Base-by-base conservation (phyloP, 2,888 invertebrate genomes). In the Trimorus sp. region DNA sequence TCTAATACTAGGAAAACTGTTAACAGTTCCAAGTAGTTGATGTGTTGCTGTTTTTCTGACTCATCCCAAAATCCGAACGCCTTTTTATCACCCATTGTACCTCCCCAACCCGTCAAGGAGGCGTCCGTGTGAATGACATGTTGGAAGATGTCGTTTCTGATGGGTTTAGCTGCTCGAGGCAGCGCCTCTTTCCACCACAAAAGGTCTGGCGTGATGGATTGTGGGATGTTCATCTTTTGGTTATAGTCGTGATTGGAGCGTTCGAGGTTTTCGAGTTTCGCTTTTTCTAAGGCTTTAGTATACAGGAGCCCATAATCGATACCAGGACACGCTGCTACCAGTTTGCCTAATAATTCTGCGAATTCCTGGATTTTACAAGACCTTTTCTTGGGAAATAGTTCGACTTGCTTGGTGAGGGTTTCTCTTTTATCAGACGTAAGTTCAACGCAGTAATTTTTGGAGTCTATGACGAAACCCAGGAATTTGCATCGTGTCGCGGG, bases 21-120 rank as follows among this genome's bases (percentile, higher is more conserved):
- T 42, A 65, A 59, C 16, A 84, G 68, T 40, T 85, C 83, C 5
- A 84, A 77, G 36, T 75, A 79, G 62, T 85, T 83, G 9, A 84
- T 84, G 37, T 83, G 83, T 14, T 62, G 59, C 1, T 51, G 14
- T 66, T 49, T 74, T 59, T 84, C 83, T 1, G 37, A 51, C 7
- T 77, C 54, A 45, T 48, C 51, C 75, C 75, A 66, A 49, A 58
- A 75, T 5, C 66, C 75, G 0, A 8, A 38, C 1, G 42, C 51
- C 16, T 51, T 26, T 14, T 12, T 12, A 9, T 26, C 7, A n/a
- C 16, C 42, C 14, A 26, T 63, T 11, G 36, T 49, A 2, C 49
- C 63, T 1, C 65, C 66, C 75, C 66, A 75, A 40, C 60, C 66
- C 11, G 53, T 45, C 1, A 7, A 0, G 7, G 75, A 66, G 1